These are phyloP conservation scores for Malacoraja senta DNA, from an alignment of 2,797 vertebrate species.

Conservation along the genomic window DNA sequence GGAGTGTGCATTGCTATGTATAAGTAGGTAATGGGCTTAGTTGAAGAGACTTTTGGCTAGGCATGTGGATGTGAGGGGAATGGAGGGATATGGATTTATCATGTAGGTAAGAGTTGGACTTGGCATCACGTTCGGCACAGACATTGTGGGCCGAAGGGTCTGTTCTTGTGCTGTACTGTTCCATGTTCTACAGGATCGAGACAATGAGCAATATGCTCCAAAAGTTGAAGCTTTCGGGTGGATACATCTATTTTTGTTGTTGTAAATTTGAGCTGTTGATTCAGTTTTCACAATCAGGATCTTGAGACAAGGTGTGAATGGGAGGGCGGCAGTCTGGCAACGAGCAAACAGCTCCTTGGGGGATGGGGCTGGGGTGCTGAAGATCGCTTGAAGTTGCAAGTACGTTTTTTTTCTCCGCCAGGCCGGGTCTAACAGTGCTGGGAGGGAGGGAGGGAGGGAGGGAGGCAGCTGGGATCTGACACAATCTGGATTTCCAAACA, in stretches of 20 bases:
- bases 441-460: slow-evolving; percentile 42
- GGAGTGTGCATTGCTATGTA: no score
- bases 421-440: slow-evolving; percentile 41
- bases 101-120: no score
- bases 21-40: no score
- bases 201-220: background rate
- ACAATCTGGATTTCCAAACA: slow-evolving; percentile 56
- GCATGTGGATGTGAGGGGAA: no score
- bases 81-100: no score
- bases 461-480: slow-evolving; percentile 47
- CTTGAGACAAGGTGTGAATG: background rate
- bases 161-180: no score
- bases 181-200: background rate
- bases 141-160: no score
- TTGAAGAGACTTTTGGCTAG: no score
- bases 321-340: background rate
- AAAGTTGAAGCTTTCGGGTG: background rate
- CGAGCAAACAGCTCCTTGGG: background rate
- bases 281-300: no score
- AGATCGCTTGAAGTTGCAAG: background rate
- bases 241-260: background rate
- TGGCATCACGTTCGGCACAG: no score
- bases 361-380: background rate
- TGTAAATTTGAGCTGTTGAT: background rate
- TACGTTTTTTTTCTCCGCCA: background rate